phyloP scores from a whole-genome alignment of 2,888 invertebrate genomes.

The Pristionchus entomophagus region DNA sequence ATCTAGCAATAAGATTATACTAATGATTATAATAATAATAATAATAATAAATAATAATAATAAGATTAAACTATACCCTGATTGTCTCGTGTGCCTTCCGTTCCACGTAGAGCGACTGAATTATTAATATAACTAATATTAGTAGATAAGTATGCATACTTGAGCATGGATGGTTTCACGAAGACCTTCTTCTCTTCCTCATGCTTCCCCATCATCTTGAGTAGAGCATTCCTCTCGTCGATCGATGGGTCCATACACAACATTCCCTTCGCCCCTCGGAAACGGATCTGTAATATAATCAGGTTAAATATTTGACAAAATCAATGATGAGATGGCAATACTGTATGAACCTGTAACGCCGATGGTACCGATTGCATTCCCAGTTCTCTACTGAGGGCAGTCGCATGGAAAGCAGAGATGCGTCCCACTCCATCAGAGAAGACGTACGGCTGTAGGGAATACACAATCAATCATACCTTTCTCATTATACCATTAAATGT shows the following conservation, averaged over 20 bases:
- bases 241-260: conserved; percentile 64
- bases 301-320: background rate
- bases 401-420: conserved; percentile 40
- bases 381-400: background rate
- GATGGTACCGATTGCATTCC: background rate
- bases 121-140: background rate
- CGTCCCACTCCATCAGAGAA: conserved; percentile 61
- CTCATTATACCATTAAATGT: no score
- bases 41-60: no score
- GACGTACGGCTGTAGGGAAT: background rate
- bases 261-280: conserved; percentile 68
- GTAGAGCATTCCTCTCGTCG: conserved; percentile 54
- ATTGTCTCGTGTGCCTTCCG: background rate
- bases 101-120: background rate
- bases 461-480: no score
- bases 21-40: no score
- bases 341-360: background rate
- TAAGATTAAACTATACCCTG: background rate
- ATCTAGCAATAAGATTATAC: no score
- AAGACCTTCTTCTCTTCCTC: conserved; percentile 8
- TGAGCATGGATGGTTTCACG: conserved; percentile 49
- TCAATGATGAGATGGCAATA: no score
- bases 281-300: conserved; percentile 60
- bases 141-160: conserved; percentile 22
- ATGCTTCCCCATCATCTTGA: background rate